These are phyloP conservation scores for Plumapathes pennacea DNA, from an alignment of 92 coral and sea anemone species.

Conservation along the genomic window DNA sequence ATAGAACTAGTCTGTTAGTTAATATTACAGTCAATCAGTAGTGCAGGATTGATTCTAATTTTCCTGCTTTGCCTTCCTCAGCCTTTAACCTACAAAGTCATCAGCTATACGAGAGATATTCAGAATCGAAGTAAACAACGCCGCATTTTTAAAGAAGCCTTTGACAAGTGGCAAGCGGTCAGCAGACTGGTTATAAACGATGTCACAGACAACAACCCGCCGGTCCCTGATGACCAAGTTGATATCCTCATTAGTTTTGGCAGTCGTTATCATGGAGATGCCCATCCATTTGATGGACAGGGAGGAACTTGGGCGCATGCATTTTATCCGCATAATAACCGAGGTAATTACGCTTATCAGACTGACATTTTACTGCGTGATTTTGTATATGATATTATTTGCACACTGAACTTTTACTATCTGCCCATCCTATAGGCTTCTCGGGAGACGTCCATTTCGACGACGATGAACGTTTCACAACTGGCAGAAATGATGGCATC, in stretches of 20 bases:
- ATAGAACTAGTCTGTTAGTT: too few species aligned
- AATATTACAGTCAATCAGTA: too few species aligned
- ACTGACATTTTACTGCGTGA: too few species aligned
- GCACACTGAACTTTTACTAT: neutral
- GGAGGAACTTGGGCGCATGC: slow-evolving; percentile 89
- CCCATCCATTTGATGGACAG: slow-evolving; percentile 68
- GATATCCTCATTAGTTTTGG: slow-evolving; percentile 67
- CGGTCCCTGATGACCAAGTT: slow-evolving; percentile 49
- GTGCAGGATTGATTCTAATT: too few species aligned
- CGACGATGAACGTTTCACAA: slow-evolving; percentile 58
- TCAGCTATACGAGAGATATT: slow-evolving; percentile 45
- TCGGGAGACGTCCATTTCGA: slow-evolving; percentile 82
- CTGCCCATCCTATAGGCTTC: slow-evolving; percentile 33
- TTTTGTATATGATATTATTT: neutral
- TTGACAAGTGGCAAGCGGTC: slow-evolving; percentile 55
- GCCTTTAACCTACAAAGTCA: slow-evolving; percentile 51
- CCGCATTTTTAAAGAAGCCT: slow-evolving; percentile 46
- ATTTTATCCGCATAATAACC: slow-evolving; percentile 66
- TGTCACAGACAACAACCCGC: slow-evolving; percentile 8
- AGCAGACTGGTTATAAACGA: slow-evolving; percentile 53
- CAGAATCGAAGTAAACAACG: slow-evolving; percentile 21
- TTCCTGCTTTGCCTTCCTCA: neutral
- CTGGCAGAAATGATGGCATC: slow-evolving; percentile 38
- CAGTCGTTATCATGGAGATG: slow-evolving; percentile 52
- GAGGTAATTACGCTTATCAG: slow-evolving; percentile 32